These are phyloP conservation scores for Hylaeus volcanicus DNA, from an alignment of 1,140 invertebrate species.

Conservation along the genomic window DNA sequence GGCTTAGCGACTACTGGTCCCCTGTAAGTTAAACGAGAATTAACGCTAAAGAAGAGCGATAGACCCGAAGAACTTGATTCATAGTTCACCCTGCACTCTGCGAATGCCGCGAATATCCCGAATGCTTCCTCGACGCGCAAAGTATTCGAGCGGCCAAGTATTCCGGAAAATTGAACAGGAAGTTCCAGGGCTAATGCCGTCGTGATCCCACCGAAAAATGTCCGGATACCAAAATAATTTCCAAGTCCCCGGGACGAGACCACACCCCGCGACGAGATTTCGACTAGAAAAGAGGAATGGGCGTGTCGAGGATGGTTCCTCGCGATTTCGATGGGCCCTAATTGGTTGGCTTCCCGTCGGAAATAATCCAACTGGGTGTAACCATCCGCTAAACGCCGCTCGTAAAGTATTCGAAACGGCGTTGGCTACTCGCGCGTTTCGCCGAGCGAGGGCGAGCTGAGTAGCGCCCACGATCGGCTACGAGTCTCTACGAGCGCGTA, in stretches of 20 bases:
- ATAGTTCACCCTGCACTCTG: no score
- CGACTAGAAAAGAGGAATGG: slow-evolving; percentile 63
- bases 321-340: slow-evolving; percentile 65
- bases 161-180: no score
- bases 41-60: no score
- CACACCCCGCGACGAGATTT: slow-evolving; percentile 69
- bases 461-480: slow-evolving; percentile 25
- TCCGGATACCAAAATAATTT: no score
- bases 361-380: slow-evolving; percentile 77
- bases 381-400: slow-evolving; percentile 64
- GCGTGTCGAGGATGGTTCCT: slow-evolving; percentile 66
- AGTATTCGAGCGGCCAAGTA: no score
- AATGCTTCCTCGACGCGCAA: no score
- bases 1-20: no score
- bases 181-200: no score
- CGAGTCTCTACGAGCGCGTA: slow-evolving; percentile 17
- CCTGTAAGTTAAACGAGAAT: no score
- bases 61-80: no score
- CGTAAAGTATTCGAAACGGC: slow-evolving; percentile 54
- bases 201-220: no score
- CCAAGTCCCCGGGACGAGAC: slow-evolving; percentile 64
- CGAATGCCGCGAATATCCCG: no score
- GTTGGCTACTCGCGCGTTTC: slow-evolving; percentile 27
- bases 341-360: slow-evolving; percentile 73
- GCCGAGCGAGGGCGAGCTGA: slow-evolving; percentile 31